Evolutionary conservation across 2,888 invertebrate species (phyloP), one percentile per base, ranked within the genome.

Genomic region (Harpalus rubripes): DNA sequence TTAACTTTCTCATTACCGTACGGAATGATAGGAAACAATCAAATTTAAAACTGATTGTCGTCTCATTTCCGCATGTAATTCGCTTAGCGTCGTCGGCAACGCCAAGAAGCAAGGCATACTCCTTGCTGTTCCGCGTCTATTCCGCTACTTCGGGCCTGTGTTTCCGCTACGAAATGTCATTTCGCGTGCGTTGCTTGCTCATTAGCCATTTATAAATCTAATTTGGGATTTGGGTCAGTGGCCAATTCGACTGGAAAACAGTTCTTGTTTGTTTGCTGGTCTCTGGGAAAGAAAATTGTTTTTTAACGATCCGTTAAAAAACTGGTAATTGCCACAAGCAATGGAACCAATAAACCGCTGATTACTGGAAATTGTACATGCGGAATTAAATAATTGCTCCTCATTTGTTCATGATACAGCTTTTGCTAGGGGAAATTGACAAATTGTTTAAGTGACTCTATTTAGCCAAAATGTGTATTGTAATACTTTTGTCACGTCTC

Each of bases 201-300:
- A 78, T 78, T 78, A 78, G 26, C 41, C 72, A 72, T 72, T 72
- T 72, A 72, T 72, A 72, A 72, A 72, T 72, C 72, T 72, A 72
- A 72, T 72, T 72, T 41, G 44, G 72, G 63, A 63, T 63, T 72
- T 72, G 72, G 72, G 39, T 26, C 63, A 56, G 52, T 26, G 58
- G 12, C 26, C 32, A 58, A 78, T 56, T 22, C 78, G 32, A 12
- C 22, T 78, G 78, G 58, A 78, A 78, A 32, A 78, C 22, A 56
- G 56, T 56, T 76, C 56, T 78, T 78, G 58, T 78, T 56, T 78
- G 78, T 58, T 78, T 78, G 32, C 58, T 78, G 58, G 6, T 78
- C 15, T 52, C 22, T 26, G 59, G 78, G 15, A 78, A 78, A 78
- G 52, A 78, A 78, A 78, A 78, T 78, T 78, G 78, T 78, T 78